These are phyloP conservation scores for Zophobas morio DNA, from an alignment of 1,140 invertebrate genomes.

Conservation along the genomic window DNA sequence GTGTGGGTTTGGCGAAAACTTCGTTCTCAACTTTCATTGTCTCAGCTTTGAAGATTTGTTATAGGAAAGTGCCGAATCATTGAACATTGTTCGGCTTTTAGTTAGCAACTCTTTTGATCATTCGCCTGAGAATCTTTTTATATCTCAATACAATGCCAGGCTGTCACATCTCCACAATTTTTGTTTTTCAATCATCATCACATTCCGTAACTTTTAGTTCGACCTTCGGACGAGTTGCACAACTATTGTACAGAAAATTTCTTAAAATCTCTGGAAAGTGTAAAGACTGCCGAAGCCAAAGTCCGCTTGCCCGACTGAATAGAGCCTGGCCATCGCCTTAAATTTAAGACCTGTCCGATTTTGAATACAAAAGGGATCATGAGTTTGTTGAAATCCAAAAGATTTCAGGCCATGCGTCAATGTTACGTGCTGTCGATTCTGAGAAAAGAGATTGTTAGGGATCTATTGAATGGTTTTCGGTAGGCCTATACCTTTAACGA, in stretches of 20 bases:
- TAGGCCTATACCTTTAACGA: conserved; percentile 42
- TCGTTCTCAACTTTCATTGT: conserved; percentile 22
- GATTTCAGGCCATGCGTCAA: conserved; percentile 53
- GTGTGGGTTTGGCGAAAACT: conserved; percentile 32
- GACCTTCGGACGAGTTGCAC: conserved; percentile 20
- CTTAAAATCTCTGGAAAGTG: neutral
- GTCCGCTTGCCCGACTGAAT: conserved; percentile 28
- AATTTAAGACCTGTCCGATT: conserved; percentile 47
- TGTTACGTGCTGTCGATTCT: conserved; percentile 52
- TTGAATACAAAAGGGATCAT: conserved; percentile 49
- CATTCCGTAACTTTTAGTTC: conserved; percentile 7
- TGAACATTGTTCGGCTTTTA: conserved; percentile 41
- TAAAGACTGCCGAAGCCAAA: conserved; percentile 34
- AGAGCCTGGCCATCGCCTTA: conserved; percentile 24
- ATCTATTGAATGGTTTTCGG: conserved; percentile 26
- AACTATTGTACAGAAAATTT: conserved; percentile 13
- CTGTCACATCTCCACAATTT: conserved; percentile 35
- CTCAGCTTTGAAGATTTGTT: conserved; percentile 4
- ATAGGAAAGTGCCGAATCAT: conserved; percentile 39
- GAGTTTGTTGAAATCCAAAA: conserved; percentile 52
- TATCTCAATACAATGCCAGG: conserved; percentile 29
- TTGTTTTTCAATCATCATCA: conserved; percentile 23
- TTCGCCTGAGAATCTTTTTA: conserved; percentile 37
- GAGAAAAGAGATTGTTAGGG: conserved; percentile 48
- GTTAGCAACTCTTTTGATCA: conserved; percentile 42